These are phyloP conservation scores for Serranus cabrilla DNA, from an alignment of 2,797 vertebrate species.

Conservation along the genomic window DNA sequence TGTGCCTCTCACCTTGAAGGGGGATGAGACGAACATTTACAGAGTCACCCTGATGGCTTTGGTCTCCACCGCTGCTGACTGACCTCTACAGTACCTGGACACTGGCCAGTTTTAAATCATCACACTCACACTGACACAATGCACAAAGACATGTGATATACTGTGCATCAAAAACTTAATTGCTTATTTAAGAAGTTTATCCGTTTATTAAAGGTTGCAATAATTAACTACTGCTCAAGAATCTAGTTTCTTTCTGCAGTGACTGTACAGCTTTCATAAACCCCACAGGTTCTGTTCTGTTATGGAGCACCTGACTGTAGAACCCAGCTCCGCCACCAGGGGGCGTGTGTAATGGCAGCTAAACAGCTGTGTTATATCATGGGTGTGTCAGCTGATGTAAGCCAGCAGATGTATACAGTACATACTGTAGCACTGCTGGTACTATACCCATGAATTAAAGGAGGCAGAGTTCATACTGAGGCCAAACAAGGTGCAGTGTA, in stretches of 20 bases:
- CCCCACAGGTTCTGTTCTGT: not conserved
- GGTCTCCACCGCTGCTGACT: constrained; percentile 62
- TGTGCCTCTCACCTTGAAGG: constrained; percentile 86
- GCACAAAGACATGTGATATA: not conserved
- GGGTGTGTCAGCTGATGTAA: constrained; percentile 54
- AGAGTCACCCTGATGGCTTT: constrained; percentile 86
- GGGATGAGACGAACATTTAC: constrained; percentile 86
- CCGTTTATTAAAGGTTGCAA: constrained; percentile 22
- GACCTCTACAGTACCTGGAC: constrained; percentile 45
- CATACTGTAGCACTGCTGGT: constrained; percentile 39
- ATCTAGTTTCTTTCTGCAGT: not conserved
- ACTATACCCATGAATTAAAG: constrained; percentile 22
- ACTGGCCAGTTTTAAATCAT: constrained; percentile 18
- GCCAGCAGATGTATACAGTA: constrained; percentile 46
- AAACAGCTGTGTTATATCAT: constrained; percentile 27
- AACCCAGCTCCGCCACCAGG: constrained; percentile 39
- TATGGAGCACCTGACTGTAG: not conserved
- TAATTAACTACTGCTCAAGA: not conserved
- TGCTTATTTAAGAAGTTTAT: not conserved
- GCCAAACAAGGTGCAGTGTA: constrained; percentile 23
- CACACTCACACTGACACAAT: constrained; percentile 7
- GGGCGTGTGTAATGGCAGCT: not conserved
- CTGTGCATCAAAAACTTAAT: not conserved
- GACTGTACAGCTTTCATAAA: not conserved
- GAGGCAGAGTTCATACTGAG: constrained; percentile 41